A percentile compares a stretch with the other conserved stretches of the same genome.
phyloP scores from a whole-genome alignment of 2,888 invertebrate species.

The Heliconius aoede region DNA sequence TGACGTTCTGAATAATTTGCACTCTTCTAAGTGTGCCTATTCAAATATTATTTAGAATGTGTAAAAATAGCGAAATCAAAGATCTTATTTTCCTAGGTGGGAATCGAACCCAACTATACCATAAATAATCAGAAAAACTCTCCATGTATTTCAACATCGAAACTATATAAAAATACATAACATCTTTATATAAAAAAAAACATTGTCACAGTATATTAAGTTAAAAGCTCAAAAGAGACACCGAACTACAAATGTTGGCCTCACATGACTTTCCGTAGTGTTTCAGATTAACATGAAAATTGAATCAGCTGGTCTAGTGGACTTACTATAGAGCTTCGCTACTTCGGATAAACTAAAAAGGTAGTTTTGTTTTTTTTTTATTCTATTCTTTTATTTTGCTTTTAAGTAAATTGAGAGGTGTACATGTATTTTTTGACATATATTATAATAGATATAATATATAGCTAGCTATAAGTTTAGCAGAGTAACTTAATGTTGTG shows the following conservation, averaged over 20 bases:
- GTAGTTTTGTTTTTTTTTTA: neutral
- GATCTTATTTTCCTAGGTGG: neutral
- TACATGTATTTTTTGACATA: neutral
- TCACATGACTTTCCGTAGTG: slow-evolving; percentile 61
- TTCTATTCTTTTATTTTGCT: neutral
- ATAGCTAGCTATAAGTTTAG: too few relatives aligned
- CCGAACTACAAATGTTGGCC: slow-evolving; percentile 36
- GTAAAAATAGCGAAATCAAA: too few relatives aligned
- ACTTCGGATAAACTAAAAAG: slow-evolving; percentile 51
- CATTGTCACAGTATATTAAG: slow-evolving; percentile 20
- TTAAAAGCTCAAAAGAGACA: slow-evolving; percentile 30
- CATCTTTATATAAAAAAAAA: neutral
- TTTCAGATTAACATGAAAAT: slow-evolving; percentile 75
- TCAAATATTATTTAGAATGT: too few relatives aligned
- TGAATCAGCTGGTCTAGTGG: slow-evolving; percentile 68
- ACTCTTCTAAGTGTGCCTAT: too few relatives aligned
- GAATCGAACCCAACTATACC: neutral
- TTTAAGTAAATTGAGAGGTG: neutral
- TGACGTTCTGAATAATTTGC: too few relatives aligned
- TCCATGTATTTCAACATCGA: neutral
- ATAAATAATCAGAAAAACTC: neutral
- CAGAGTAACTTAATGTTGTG: neutral
- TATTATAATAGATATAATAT: too few relatives aligned
- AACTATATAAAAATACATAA: neutral
- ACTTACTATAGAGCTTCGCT: slow-evolving; percentile 61